These are phyloP conservation scores for Okamejei kenojei DNA, from an alignment of 2,797 vertebrate species.

Conservation along the genomic window DNA sequence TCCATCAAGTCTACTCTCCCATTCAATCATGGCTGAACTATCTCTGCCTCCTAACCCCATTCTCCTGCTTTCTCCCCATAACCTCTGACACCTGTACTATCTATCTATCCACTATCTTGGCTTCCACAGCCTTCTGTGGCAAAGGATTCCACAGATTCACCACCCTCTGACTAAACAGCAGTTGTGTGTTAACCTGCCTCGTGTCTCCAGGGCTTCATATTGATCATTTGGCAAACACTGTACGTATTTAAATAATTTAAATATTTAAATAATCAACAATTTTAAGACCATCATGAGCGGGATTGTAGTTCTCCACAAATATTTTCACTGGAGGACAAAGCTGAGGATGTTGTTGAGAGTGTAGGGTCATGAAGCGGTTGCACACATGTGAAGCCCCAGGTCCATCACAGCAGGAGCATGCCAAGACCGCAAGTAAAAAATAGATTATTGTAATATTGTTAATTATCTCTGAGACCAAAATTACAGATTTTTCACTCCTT, in stretches of 20 bases:
- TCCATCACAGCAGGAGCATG: neutral
- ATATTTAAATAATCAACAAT: neutral
- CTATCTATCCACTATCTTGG: too few relatives aligned
- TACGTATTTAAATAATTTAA: neutral
- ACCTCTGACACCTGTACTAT: too few relatives aligned
- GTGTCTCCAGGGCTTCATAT: neutral
- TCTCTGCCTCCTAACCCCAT: too few relatives aligned
- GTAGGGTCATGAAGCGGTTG: neutral
- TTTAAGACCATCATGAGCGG: neutral
- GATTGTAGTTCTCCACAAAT: neutral
- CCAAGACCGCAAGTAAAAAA: neutral
- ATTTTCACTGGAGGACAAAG: neutral
- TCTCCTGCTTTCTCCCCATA: too few relatives aligned
- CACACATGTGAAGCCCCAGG: neutral
- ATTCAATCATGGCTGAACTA: too few relatives aligned
- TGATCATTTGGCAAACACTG: neutral
- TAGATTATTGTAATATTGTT: neutral
- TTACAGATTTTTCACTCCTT: neutral
- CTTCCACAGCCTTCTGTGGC: too few relatives aligned
- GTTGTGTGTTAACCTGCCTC: too few relatives aligned
- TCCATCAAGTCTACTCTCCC: too few relatives aligned
- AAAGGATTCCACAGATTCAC: too few relatives aligned
- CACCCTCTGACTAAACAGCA: too few relatives aligned
- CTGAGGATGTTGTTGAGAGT: too few relatives aligned
- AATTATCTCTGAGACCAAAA: neutral